These are phyloP conservation scores for Ptychochromis oligacanthus DNA, from an alignment of 2,113 vertebrate genomes.

Conservation along the genomic window DNA sequence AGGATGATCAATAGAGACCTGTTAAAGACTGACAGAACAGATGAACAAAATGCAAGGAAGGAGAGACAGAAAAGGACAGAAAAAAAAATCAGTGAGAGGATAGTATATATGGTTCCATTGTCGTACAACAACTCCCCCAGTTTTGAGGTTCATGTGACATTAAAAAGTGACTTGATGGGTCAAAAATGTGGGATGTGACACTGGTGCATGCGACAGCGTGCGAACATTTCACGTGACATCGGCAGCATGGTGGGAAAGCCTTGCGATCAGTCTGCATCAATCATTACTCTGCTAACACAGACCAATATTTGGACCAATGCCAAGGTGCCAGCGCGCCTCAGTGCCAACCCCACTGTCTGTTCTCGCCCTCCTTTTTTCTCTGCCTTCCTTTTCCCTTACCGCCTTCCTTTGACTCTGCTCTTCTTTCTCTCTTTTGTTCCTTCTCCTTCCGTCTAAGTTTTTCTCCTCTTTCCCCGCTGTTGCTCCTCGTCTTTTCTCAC, in stretches of 20 bases:
- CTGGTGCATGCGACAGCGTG: neutral
- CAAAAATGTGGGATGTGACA: neutral
- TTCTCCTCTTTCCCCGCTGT: conserved; percentile 41
- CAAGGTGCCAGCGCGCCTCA: conserved; percentile 40
- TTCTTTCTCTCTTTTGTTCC: conserved; percentile 38
- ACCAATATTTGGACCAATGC: conserved; percentile 32
- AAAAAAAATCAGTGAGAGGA: neutral
- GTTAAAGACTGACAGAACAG: conserved; percentile 62
- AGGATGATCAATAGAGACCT: conserved; percentile 75
- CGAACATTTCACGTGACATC: conserved; percentile 51
- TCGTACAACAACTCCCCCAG: neutral
- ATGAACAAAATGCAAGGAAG: conserved; percentile 42
- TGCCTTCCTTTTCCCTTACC: conserved; percentile 3
- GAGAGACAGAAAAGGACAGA: conserved; percentile 11
- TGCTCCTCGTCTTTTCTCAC: conserved; percentile 49
- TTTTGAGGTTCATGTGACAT: conserved; percentile 29
- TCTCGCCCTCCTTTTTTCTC: conserved; percentile 30
- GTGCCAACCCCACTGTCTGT: conserved; percentile 49
- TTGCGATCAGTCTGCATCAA: conserved; percentile 45
- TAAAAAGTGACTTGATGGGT: conserved; percentile 13
- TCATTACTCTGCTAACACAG: conserved; percentile 60
- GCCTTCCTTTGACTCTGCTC: conserved; percentile 16
- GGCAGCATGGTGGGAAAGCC: conserved; percentile 54
- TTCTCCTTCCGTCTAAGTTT: neutral
- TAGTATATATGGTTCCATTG: neutral